Evolutionary conservation across 2,888 invertebrate genomes (phyloP).

Genomic region (Hirtodrosophila trivittata): DNA sequence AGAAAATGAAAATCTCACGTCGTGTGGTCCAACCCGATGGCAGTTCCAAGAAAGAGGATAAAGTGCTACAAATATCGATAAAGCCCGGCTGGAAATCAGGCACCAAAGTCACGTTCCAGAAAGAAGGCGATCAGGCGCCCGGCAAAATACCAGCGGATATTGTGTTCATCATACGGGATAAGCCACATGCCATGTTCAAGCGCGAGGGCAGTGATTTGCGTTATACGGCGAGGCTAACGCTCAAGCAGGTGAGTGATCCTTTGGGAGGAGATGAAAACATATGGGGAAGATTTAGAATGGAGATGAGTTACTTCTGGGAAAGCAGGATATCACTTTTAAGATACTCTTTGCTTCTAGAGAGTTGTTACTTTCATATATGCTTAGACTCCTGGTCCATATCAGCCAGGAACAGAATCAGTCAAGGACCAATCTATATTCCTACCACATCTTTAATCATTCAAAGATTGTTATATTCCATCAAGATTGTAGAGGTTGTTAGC

Average conservation of each 20-base stretch:
- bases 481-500: no score
- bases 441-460: no score
- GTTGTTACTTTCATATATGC: no score
- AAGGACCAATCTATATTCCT: no score
- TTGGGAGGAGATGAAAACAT: neutral
- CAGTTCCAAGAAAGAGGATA: conserved; percentile 94
- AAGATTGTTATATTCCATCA: no score
- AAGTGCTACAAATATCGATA: conserved; percentile 94
- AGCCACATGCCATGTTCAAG: conserved; percentile 95
- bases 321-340: no score
- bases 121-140: conserved; percentile 97
- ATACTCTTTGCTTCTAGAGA: no score
- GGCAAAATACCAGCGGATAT: conserved; percentile 98
- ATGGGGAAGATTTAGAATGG: no score
- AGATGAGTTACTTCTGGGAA: no score
- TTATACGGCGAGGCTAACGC: conserved; percentile 93
- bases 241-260: conserved; percentile 90
- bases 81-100: conserved; percentile 99
- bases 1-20: conserved; percentile 99
- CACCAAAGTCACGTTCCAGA: conserved; percentile 98
- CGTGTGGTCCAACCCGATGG: conserved; percentile 94
- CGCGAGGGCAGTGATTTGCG: conserved; percentile 97
- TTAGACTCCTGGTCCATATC: no score
- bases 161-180: conserved; percentile 98
- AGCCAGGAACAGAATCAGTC: no score